Percentiles rank a stretch among this genome's conserved stretches.
These are phyloP conservation scores for Stramonita haemastoma DNA, from an alignment of 2,888 invertebrate genomes.

Conservation along the genomic window DNA sequence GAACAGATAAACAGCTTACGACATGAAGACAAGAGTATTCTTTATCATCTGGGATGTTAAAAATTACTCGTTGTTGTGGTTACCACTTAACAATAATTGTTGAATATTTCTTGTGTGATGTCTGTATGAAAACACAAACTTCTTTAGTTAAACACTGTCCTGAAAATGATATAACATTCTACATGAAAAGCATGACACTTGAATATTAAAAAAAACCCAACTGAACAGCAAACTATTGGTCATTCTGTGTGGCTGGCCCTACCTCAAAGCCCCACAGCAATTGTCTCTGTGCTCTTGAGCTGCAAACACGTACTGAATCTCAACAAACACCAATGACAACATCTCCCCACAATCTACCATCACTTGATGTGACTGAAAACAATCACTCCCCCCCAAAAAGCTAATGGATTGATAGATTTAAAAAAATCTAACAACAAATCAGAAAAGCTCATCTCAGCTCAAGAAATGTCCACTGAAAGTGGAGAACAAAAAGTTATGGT, in stretches of 20 bases:
- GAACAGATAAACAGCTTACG: neutral
- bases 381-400: no score
- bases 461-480: neutral
- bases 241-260: conserved; percentile 4
- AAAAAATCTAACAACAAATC: no score
- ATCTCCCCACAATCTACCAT: no score
- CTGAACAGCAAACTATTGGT: neutral
- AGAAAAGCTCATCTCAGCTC: neutral
- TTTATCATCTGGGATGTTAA: neutral
- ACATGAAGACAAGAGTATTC: neutral
- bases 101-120: no score
- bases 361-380: no score
- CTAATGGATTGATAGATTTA: no score
- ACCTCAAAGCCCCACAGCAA: neutral
- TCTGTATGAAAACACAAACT: no score
- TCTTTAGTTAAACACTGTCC: no score
- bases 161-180: neutral
- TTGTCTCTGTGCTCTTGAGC: neutral
- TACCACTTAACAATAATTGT: no score
- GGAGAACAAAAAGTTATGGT: neutral
- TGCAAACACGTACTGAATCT: neutral
- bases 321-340: no score
- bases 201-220: no score
- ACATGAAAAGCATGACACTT: neutral
- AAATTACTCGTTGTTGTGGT: neutral